Evolutionary conservation across 2,113 vertebrate species (phyloP).

Genomic region (Illadopsis cleaveri): DNA sequence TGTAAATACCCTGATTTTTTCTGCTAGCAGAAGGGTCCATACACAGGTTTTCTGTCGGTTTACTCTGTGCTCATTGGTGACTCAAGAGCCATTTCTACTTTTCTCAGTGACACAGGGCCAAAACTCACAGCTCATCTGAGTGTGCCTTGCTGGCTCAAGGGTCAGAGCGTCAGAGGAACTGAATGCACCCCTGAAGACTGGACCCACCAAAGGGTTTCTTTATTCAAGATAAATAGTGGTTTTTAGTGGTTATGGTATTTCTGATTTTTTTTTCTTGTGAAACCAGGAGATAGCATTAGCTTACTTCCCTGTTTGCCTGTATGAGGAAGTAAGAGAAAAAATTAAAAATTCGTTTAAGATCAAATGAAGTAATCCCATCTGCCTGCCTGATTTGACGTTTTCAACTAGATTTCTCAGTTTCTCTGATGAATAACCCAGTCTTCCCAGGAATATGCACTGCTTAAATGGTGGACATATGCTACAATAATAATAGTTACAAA

Average conservation of each 20-base stretch:
- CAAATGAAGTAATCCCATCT: not conserved
- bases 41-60: not conserved
- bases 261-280: not conserved
- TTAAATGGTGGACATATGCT: not conserved
- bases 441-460: not conserved
- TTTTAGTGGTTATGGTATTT: not conserved
- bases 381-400: not conserved
- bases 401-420: not conserved
- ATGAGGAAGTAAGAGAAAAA: constrained; percentile 23
- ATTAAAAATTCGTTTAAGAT: not conserved
- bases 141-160: not conserved
- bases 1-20: not conserved
- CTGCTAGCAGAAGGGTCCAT: not conserved
- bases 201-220: not conserved
- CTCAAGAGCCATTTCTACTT: not conserved
- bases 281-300: not conserved
- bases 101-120: not conserved
- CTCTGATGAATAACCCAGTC: not conserved
- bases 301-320: constrained; percentile 4
- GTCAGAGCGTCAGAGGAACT: not conserved
- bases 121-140: not conserved
- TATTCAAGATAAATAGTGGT: not conserved
- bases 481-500: constrained; percentile 11
- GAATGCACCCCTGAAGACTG: not conserved
- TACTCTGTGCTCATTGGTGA: not conserved